Evolutionary conservation across 1,140 invertebrate species (phyloP), one percentile per base, ranked within the genome.

Genomic region (Procambarus clarkii): DNA sequence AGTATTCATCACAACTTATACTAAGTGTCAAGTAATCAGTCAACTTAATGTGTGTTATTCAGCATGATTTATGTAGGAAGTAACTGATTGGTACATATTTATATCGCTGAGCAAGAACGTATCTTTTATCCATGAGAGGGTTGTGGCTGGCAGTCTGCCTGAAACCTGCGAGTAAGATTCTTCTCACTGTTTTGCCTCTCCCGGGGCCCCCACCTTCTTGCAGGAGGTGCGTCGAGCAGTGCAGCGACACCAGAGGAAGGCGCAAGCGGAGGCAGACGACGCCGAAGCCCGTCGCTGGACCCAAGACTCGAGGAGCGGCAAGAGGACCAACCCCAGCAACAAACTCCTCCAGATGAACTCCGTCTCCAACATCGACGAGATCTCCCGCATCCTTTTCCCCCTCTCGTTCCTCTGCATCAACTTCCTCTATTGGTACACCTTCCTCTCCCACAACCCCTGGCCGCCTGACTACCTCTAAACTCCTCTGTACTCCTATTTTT

Each of bases 401-500:
- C 92, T 97, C 50, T 95, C 97, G 69, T 97, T 97, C 93, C 94
- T 97, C 2, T 95, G 96, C 48, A 97, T 97, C 89, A 97, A 97
- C 94, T 94, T 97, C 76, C 96, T 97, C 94, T 97, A 97, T 93
- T 97, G 97, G 97, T 97, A 96, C 93, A 96, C 96, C 1, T 97
- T 97, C 93, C 94, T 97, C 48, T 93, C 91, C 44, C 85, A 92
- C 77, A 58, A 81, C 24, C 78, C 86, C 8, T 82, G 86, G 86
- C 86, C 79, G 44, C 24, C 34, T 3, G 21, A 80, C 45, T 50
- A 88, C 48, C 86, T 88, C 21, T 88, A 86, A n/a, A 9, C n/a
- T 8, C 13, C 50, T 54, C 50, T 8, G 0, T 54, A 54, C 13
- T 54, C 13, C n/a, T n/a, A n/a, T 54, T 54, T 54, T 54, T 8